phyloP scores from a whole-genome alignment of 1,140 invertebrate genomes.

The Hyphantria cunea region DNA sequence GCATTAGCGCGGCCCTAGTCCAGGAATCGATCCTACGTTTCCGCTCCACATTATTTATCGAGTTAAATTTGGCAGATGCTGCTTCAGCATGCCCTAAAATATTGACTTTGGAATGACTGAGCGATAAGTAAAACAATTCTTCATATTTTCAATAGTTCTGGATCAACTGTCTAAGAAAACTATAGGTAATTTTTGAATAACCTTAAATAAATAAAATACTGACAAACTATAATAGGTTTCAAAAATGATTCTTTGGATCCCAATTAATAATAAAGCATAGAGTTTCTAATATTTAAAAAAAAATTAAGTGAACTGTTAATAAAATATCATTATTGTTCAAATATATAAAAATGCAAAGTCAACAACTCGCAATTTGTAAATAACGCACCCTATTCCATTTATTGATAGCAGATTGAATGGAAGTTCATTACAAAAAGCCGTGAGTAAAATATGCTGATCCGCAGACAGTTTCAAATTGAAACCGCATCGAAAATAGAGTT shows the following conservation, averaged over 20 bases:
- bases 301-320: background rate
- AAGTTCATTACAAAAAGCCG: constrained; percentile 56
- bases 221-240: too few species aligned
- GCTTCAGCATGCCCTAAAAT: background rate
- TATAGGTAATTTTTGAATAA: too few species aligned
- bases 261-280: too few species aligned
- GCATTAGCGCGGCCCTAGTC: constrained; percentile 29
- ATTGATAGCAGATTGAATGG: constrained; percentile 60
- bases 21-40: constrained; percentile 56
- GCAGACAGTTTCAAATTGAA: constrained; percentile 68
- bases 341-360: background rate
- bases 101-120: background rate
- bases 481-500: constrained; percentile 56
- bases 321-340: background rate
- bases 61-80: constrained; percentile 51
- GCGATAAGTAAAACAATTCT: background rate
- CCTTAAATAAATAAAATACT: too few species aligned
- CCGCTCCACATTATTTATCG: constrained; percentile 54
- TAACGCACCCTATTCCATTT: constrained; percentile 53
- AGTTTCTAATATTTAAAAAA: too few species aligned
- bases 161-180: too few species aligned
- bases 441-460: constrained; percentile 75
- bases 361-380: constrained; percentile 1
- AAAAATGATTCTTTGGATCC: too few species aligned
- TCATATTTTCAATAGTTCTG: background rate